phyloP scores from a whole-genome alignment of 1,140 invertebrate species.

The Drosophila ambigua region DNA sequence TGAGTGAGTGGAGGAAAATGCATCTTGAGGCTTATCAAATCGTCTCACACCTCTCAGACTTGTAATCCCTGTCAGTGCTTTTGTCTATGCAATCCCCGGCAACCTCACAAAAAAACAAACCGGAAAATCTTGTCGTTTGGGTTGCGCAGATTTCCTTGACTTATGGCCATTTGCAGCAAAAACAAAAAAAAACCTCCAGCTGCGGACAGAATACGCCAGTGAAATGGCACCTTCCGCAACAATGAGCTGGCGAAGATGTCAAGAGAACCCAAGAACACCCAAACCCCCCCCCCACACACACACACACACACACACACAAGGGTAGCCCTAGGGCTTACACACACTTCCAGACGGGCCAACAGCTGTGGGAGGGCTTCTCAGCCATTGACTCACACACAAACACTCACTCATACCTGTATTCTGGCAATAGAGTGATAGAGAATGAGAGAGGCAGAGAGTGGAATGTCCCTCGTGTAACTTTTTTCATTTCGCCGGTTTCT shows the following conservation, averaged over 20 bases:
- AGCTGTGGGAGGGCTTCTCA: slow-evolving; percentile 51
- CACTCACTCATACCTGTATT: neutral
- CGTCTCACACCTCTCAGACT: slow-evolving; percentile 12
- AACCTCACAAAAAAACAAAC: neutral
- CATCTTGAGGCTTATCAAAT: slow-evolving; percentile 25
- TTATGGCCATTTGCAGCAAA: slow-evolving; percentile 39
- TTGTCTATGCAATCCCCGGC: slow-evolving; percentile 24
- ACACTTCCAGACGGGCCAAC: slow-evolving; percentile 24
- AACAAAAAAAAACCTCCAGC: neutral
- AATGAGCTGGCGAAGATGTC: slow-evolving; percentile 36
- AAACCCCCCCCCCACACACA: slow-evolving; percentile 2
- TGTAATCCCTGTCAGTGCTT: slow-evolving; percentile 18
- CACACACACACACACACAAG: slow-evolving; percentile 6
- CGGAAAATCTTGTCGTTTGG: slow-evolving; percentile 45
- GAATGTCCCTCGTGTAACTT: slow-evolving; percentile 64
- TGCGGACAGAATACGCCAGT: too few relatives aligned
- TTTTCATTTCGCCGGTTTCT: slow-evolving; percentile 71
- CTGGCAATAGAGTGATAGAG: neutral
- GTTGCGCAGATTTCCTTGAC: slow-evolving; percentile 51
- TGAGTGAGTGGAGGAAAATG: slow-evolving; percentile 6
- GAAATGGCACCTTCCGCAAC: slow-evolving; percentile 10
- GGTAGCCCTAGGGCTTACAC: slow-evolving; percentile 8
- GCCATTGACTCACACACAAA: slow-evolving; percentile 22
- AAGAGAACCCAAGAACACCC: neutral
- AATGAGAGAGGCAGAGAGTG: neutral